These are phyloP conservation scores for Cyclura pinguis DNA, from an alignment of 2,797 vertebrate genomes.

Conservation along the genomic window DNA sequence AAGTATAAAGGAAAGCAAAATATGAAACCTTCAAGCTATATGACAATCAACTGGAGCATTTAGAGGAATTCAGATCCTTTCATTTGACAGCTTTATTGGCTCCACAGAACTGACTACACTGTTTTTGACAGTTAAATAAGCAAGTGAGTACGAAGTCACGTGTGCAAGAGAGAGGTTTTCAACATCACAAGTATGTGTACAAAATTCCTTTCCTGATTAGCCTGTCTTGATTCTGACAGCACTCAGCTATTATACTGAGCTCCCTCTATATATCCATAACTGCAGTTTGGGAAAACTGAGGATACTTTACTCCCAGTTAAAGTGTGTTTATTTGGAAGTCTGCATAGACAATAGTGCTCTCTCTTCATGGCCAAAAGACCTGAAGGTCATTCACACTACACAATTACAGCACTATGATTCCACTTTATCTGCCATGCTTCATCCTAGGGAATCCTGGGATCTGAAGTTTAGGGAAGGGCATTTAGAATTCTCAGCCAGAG, in stretches of 20 bases:
- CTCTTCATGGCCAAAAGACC: not conserved
- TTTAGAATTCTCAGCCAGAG: no score
- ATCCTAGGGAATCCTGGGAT: no score
- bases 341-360: not conserved
- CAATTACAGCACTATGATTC: no score
- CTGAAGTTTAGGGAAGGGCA: no score
- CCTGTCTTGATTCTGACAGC: slow-evolving; percentile 26
- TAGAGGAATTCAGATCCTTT: slow-evolving; percentile 32
- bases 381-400: no score
- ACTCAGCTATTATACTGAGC: not conserved
- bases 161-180: slow-evolving; percentile 35
- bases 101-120: slow-evolving; percentile 26
- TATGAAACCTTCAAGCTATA: not conserved
- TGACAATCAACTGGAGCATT: slow-evolving; percentile 23
- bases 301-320: no score
- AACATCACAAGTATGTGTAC: slow-evolving; percentile 41
- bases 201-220: slow-evolving; percentile 43
- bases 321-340: not conserved
- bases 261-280: no score
- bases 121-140: slow-evolving; percentile 53
- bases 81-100: slow-evolving; percentile 42
- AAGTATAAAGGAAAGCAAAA: not conserved
- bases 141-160: slow-evolving; percentile 35
- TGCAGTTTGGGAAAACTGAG: not conserved
- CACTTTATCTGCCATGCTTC: no score